Evolutionary conservation across 1,140 invertebrate genomes (phyloP).

Genomic region (Eumaeus atala): DNA sequence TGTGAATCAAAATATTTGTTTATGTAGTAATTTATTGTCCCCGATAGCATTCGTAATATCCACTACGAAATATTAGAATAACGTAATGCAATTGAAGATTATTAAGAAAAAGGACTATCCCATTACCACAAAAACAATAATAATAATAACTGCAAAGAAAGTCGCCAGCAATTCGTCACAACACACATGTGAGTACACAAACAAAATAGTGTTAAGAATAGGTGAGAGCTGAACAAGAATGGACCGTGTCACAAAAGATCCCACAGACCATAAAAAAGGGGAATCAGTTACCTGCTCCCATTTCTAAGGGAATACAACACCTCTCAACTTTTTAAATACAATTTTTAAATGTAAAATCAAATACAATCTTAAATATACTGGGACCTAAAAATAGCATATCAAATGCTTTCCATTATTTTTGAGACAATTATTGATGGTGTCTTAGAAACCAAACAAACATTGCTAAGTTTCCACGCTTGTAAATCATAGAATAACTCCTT

Average conservation of each 20-base stretch:
- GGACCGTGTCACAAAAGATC: slow-evolving; percentile 26
- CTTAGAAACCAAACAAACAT: slow-evolving; percentile 65
- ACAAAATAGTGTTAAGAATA: slow-evolving; percentile 13
- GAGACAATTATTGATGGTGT: slow-evolving; percentile 36
- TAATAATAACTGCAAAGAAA: no score
- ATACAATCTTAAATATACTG: no score
- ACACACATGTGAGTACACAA: no score
- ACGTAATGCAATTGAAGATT: no score
- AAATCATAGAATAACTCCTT: slow-evolving; percentile 39
- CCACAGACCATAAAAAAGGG: slow-evolving; percentile 45
- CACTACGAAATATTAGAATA: no score
- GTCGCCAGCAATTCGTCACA: no score
- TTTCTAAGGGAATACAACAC: neutral
- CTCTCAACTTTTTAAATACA: neutral
- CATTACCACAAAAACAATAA: no score
- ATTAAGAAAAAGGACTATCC: no score
- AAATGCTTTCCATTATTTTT: slow-evolving; percentile 20
- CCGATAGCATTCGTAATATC: no score
- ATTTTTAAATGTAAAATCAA: neutral
- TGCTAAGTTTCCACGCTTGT: slow-evolving; percentile 53
- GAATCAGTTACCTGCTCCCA: slow-evolving; percentile 52
- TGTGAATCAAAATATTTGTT: no score
- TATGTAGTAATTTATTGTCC: no score
- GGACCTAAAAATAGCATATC: neutral
- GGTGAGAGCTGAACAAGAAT: slow-evolving; percentile 30